These are phyloP conservation scores for Cyaniris semiargus DNA, from an alignment of 2,888 invertebrate genomes.

Conservation along the genomic window DNA sequence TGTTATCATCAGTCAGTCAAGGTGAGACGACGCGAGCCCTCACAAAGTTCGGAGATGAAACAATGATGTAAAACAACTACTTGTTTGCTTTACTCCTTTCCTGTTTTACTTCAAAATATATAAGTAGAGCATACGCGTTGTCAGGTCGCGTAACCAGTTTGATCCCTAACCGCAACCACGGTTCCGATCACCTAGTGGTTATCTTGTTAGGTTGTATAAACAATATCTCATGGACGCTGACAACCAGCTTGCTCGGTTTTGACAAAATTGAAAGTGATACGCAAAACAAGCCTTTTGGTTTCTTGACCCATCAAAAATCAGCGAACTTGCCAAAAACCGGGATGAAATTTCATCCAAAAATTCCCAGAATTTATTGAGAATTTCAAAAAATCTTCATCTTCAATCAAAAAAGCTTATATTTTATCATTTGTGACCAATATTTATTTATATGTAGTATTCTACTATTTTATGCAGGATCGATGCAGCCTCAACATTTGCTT, in stretches of 20 bases:
- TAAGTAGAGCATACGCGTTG: slow-evolving; percentile 39
- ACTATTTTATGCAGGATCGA: too few species aligned
- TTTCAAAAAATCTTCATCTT: not conserved
- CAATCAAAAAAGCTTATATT: too few species aligned
- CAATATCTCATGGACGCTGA: slow-evolving; percentile 34
- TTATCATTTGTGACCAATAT: too few species aligned
- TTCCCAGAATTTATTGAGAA: not conserved
- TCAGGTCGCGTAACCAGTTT: slow-evolving; percentile 41
- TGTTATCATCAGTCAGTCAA: too few species aligned
- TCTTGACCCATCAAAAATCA: not conserved
- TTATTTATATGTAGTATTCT: too few species aligned
- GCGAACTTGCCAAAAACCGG: not conserved
- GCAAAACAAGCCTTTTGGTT: not conserved
- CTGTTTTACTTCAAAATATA: not conserved
- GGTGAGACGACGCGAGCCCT: too few species aligned
- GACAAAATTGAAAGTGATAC: slow-evolving; percentile 30
- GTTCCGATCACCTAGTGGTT: slow-evolving; percentile 43
- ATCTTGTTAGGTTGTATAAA: slow-evolving; percentile 44
- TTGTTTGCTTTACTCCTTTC: too few species aligned
- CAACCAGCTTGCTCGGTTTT: slow-evolving; percentile 21
- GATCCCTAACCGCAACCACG: slow-evolving; percentile 41
- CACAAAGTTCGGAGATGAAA: too few species aligned
- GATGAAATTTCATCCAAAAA: slow-evolving; percentile 1
- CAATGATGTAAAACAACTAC: too few species aligned
- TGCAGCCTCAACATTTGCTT: too few species aligned